Evolutionary conservation across 2,113 vertebrate species (phyloP).

Genomic region (Petromus typicus): DNA sequence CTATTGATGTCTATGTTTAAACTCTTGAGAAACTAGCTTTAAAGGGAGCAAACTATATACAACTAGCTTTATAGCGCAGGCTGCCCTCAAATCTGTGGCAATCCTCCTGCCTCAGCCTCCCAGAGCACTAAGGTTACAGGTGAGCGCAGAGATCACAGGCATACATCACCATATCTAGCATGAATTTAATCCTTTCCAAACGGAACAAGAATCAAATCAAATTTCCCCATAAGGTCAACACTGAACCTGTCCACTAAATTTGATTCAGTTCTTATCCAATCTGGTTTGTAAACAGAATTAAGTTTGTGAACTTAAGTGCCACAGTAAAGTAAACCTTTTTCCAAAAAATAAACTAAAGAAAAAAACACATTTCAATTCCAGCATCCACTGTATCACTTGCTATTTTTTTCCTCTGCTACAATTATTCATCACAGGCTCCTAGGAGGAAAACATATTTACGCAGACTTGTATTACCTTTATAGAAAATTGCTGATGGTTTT

Average conservation of each 20-base stretch:
- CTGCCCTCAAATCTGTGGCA: background rate
- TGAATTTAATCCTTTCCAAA: background rate
- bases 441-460: background rate
- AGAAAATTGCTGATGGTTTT: background rate
- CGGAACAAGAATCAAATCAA: background rate
- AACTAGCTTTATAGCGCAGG: background rate
- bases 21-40: background rate
- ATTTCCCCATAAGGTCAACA: background rate
- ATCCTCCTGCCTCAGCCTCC: background rate
- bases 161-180: background rate
- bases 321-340: background rate
- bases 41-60: background rate
- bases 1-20: background rate
- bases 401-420: background rate
- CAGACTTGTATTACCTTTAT: background rate
- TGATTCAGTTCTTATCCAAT: background rate
- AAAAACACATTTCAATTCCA: slow-evolving; percentile 3
- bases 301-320: too few species aligned
- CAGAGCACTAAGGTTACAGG: background rate
- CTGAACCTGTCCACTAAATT: background rate
- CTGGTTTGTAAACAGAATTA: background rate
- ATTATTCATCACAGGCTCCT: background rate
- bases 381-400: background rate
- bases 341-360: background rate
- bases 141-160: too few species aligned